Conservation (phyloP, 2,888 invertebrate genomes). For the Rhyacophila evoluta region DNA sequence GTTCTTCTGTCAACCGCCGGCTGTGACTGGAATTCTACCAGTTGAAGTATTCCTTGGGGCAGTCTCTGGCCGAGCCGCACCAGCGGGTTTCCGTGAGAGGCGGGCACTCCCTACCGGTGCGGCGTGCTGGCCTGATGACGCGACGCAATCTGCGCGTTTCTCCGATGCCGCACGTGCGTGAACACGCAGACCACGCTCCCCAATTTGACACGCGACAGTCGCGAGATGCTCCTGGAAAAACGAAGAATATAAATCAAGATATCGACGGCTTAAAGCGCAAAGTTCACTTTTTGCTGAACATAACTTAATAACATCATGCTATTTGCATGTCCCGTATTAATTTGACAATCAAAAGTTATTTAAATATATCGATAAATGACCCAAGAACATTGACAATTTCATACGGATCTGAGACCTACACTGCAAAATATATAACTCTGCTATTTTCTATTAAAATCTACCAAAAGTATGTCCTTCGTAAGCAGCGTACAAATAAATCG, state of each 20-base stretch:
- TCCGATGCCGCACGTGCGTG: conserved; percentile 90
- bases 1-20: not conserved
- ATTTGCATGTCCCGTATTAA: no score
- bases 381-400: no score
- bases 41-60: conserved; percentile 74
- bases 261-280: no score
- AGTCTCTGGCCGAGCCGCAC: conserved; percentile 84
- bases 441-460: no score
- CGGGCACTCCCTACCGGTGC: conserved; percentile 87
- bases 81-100: conserved; percentile 87
- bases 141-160: conserved; percentile 85
- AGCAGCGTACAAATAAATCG: no score
- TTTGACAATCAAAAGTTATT: no score
- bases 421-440: no score
- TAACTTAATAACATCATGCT: no score
- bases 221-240: conserved; percentile 71
- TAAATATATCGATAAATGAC: no score
- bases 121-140: conserved; percentile 80
- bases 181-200: conserved; percentile 90
- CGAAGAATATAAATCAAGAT: conserved; percentile 30
- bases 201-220: conserved; percentile 89
- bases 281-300: no score
- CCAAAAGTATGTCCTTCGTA: no score
- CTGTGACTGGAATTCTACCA: conserved; percentile 63
- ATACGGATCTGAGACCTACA: no score